These are phyloP conservation scores for Crenichthys baileyi DNA, from an alignment of 2,797 vertebrate genomes.

Conservation along the genomic window DNA sequence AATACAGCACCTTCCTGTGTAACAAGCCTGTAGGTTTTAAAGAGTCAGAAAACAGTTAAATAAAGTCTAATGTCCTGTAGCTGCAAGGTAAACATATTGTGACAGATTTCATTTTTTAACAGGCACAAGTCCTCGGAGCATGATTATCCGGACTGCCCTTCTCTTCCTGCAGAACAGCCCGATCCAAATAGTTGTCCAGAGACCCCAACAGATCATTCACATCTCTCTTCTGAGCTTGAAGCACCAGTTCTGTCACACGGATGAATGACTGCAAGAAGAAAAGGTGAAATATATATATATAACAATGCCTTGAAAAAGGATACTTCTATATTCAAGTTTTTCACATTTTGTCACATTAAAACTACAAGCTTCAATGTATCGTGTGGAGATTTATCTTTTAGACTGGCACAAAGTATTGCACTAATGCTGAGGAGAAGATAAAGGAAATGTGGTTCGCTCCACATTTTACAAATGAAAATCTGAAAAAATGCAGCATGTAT, in stretches of 20 bases:
- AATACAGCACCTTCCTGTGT: not conserved
- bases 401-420: not conserved
- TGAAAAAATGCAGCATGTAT: not conserved
- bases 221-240: constrained; percentile 90
- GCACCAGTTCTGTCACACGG: constrained; percentile 88
- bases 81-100: not conserved
- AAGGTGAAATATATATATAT: not conserved
- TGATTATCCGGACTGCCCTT: constrained; percentile 64
- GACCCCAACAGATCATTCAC: constrained; percentile 80
- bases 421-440: not conserved
- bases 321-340: not conserved
- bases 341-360: not conserved
- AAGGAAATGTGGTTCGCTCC: not conserved
- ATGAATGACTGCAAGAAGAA: constrained; percentile 85
- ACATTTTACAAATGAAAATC: not conserved
- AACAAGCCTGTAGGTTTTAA: not conserved
- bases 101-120: constrained; percentile 71
- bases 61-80: constrained; percentile 14
- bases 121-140: constrained; percentile 84
- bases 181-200: constrained; percentile 77
- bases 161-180: constrained; percentile 80
- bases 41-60: not conserved
- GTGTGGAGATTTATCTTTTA: not conserved
- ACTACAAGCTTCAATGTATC: not conserved
- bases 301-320: not conserved